Evolutionary conservation across 2,113 vertebrate species (phyloP).

Genomic region (Oenanthe oenanthe): DNA sequence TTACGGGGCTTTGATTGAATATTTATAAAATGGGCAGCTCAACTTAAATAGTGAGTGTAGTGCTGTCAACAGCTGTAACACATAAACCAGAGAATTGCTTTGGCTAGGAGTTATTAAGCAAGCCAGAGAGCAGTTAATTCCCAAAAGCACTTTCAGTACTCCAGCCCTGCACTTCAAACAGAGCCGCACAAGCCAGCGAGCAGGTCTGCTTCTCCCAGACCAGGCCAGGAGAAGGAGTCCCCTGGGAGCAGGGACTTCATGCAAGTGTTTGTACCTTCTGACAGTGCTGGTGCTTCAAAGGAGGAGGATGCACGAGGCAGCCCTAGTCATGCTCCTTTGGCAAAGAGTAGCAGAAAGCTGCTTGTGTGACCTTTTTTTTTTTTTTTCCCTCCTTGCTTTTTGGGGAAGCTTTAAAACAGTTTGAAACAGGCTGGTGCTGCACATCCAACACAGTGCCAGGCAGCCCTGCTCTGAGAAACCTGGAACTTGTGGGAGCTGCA

Average conservation of each 20-base stretch:
- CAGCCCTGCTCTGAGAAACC: background rate
- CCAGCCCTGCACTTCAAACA: background rate
- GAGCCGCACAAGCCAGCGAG: rapidly evolving
- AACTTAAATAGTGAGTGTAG: background rate
- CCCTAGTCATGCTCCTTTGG: background rate
- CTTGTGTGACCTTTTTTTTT: background rate
- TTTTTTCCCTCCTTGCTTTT: background rate
- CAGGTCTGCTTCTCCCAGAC: background rate
- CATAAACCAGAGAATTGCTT: background rate
- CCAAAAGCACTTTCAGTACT: background rate
- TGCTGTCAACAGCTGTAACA: background rate
- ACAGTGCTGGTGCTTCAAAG: background rate
- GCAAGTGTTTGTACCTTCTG: background rate
- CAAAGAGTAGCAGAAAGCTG: background rate
- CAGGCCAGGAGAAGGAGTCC: background rate
- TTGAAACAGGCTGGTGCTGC: background rate
- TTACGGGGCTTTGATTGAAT: background rate
- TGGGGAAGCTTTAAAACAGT: background rate
- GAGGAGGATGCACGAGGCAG: background rate
- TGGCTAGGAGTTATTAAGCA: background rate
- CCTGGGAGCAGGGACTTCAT: background rate
- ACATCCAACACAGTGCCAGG: rapidly evolving
- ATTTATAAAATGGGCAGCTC: background rate
- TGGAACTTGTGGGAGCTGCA: background rate
- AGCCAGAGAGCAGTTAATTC: background rate